phyloP scores from a whole-genome alignment of 2,797 vertebrate genomes.

The Paramormyrops hopkinsi region DNA sequence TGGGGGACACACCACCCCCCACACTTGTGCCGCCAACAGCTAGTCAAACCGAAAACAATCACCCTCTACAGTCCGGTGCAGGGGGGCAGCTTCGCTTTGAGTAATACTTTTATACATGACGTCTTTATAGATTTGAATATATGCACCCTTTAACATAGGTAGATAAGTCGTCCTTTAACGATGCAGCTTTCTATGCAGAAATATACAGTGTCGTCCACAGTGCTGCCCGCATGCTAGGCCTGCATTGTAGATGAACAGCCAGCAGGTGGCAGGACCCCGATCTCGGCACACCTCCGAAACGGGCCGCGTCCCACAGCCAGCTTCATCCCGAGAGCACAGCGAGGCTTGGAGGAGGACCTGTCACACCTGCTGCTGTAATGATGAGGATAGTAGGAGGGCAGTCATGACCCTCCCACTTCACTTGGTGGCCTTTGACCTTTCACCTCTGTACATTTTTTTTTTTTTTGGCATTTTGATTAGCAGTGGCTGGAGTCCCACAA shows the following conservation, averaged over 20 bases:
- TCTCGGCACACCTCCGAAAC: neutral
- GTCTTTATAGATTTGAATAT: conserved; percentile 51
- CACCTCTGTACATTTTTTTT: neutral
- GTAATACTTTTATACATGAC: conserved; percentile 52
- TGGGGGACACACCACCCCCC: conserved; percentile 30
- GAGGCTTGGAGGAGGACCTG: neutral
- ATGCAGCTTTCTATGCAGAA: conserved; percentile 52
- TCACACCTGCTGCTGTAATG: neutral
- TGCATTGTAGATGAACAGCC: conserved; percentile 20
- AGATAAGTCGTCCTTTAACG: conserved; percentile 53
- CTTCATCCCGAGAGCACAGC: neutral
- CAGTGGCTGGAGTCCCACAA: conserved; percentile 10
- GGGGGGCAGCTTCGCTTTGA: conserved; percentile 42
- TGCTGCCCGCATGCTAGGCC: conserved; percentile 46
- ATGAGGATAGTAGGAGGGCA: neutral
- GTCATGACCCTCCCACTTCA: neutral
- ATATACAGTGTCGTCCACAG: conserved; percentile 51
- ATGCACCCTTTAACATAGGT: conserved; percentile 54
- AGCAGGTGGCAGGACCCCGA: neutral
- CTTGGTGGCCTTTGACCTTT: neutral
- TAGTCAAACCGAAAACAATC: conserved; percentile 20
- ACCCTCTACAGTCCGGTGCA: conserved; percentile 24
- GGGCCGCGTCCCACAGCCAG: neutral
- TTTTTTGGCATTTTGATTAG: conserved; percentile 23
- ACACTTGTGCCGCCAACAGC: conserved; percentile 18